Evolutionary conservation across 2,888 invertebrate genomes (phyloP), one percentile per base, ranked within the genome.

Genomic region (Apamea anceps): DNA sequence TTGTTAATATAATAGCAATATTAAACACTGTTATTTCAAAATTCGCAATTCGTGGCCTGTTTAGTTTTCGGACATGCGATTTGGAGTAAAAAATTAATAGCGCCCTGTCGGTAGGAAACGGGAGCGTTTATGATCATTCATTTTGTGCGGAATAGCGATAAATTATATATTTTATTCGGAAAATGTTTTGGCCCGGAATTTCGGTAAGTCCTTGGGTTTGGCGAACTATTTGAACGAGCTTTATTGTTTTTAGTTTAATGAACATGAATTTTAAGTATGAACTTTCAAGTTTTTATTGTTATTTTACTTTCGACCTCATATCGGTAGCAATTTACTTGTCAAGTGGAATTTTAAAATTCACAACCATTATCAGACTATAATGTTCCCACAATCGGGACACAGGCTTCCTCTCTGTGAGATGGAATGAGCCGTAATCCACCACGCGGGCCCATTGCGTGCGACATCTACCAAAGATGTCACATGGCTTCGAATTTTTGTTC

Each of bases 21-120:
- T 93, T 93, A 93, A 94, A 92, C 90, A 93, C 93, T 86, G 94
- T 91, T 94, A 94, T 95, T 94, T 93, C 84, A 87, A 91, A 92
- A 92, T 93, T 93, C 93, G 90, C 92, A 91, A 92, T 93, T 92
- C 91, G 92, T 90, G 91, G 90, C 86, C 91, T 89, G 89, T 90
- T 90, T 89, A 89, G 89, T 89, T 90, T 91, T 88, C 89, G 90
- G 91, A 94, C 94, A 94, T 94, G 94, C 94, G 90, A 95, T 93
- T 94, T 93, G 91, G 87, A 88, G 89, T 90, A 90, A 91, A 92
- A 91, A 90, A 90, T 85, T 88, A 88, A 89, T 89, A 88, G 81
- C 79, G 37, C 78, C 79, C 80, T 81, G 87, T 85, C 70, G 82
- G 83, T 83, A 85, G 84, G 83, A 86, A 89, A 89, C 84, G 45